Base-by-base conservation (phyloP, 1,140 invertebrate genomes). In the Ericerus pela region DNA sequence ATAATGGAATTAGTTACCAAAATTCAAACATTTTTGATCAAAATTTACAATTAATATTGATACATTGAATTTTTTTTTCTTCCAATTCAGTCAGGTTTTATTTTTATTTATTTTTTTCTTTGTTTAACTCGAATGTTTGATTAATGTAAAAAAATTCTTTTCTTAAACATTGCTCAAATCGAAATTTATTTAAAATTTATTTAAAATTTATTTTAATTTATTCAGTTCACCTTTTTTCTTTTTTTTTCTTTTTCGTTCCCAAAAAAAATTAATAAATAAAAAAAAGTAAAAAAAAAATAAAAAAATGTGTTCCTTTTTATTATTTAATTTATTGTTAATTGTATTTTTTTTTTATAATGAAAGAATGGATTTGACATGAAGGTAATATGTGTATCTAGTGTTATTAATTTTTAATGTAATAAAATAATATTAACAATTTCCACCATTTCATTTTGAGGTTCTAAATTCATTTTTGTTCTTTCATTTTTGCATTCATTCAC, bases 401-500 rank as follows among this genome's bases (percentile, higher is more conserved):
- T 47, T 47, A 47, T 47, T 47, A 47, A 47, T 47, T 47, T 47
- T 47, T 47, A 47, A 47, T 47, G 41, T 47, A 47, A 47, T 47
- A 47, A 47, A n/a, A 47, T 47, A 22, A 47, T 47, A 47, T 47
- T 47, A 47, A 47, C 41, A 47, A 47, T 47, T 47, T 47, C 26
- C 41, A 47, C 8, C 26, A 47, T 47, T 3, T 47, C 10, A 24
- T 47, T 47, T 24, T n/a, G n/a, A n/a, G n/a, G n/a, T n/a, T n/a
- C n/a, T n/a, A n/a, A n/a, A n/a, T n/a, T n/a, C n/a, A n/a, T n/a
- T n/a, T n/a, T n/a, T n/a, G n/a, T n/a, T n/a, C n/a, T n/a, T n/a
- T n/a, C n/a, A n/a, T n/a, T n/a, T n/a, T n/a, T n/a, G n/a, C n/a
- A n/a, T n/a, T n/a, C n/a, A n/a, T n/a, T n/a, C n/a, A n/a, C n/a